These are phyloP conservation scores for Acanthococcus lagerstroemiae DNA, from an alignment of 2,888 invertebrate genomes.

Conservation along the genomic window DNA sequence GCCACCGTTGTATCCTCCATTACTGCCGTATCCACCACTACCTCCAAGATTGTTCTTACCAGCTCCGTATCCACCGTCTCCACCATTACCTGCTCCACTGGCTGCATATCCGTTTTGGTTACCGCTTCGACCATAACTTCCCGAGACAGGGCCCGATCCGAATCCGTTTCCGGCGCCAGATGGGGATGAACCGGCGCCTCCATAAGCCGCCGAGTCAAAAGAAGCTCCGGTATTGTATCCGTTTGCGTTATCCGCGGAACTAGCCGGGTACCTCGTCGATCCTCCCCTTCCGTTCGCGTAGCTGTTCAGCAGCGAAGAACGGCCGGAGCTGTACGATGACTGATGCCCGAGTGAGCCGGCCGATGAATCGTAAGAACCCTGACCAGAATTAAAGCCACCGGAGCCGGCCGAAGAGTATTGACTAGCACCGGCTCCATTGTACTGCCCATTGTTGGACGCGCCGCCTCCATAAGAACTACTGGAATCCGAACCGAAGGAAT, in stretches of 20 bases:
- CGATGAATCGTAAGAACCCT: constrained; percentile 34
- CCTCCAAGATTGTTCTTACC: constrained; percentile 33
- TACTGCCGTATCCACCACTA: constrained; percentile 23
- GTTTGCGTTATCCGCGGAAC: background rate
- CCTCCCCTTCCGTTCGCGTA: constrained; percentile 4
- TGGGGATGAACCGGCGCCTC: background rate
- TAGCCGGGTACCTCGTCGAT: constrained; percentile 3
- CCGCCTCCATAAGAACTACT: constrained; percentile 38
- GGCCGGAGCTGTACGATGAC: background rate
- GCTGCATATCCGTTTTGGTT: constrained; percentile 15
- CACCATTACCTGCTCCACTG: constrained; percentile 13
- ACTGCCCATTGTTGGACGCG: no score
- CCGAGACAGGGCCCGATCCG: constrained; percentile 1
- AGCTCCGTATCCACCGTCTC: constrained; percentile 7
- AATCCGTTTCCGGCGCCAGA: constrained; percentile 4
- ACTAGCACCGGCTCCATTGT: constrained; percentile 32
- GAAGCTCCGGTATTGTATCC: background rate
- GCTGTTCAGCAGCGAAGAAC: background rate
- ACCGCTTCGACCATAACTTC: background rate
- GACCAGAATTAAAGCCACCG: constrained; percentile 35
- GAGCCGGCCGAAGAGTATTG: constrained; percentile 33
- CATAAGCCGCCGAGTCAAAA: background rate
- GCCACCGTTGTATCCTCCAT: constrained; percentile 32
- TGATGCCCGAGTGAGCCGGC: constrained; percentile 3
- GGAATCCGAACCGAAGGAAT: constrained; percentile 36